These are phyloP conservation scores for Anorthoa munda DNA, from an alignment of 2,888 invertebrate species.

Conservation along the genomic window DNA sequence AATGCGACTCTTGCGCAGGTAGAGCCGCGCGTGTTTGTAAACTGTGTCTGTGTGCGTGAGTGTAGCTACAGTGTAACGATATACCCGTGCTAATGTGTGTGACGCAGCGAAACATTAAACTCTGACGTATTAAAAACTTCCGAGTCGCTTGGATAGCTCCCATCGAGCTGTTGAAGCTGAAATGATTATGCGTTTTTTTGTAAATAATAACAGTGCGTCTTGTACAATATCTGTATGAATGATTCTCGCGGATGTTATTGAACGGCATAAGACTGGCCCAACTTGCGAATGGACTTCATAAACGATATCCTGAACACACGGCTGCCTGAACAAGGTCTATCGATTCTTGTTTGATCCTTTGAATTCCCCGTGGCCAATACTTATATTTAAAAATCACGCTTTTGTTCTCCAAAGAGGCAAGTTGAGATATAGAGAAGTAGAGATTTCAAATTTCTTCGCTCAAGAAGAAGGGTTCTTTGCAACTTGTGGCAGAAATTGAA, in stretches of 20 bases:
- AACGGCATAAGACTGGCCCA: background rate
- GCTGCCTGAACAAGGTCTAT: background rate
- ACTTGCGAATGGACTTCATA: background rate
- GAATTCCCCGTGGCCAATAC: background rate
- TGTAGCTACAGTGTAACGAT: constrained; percentile 79
- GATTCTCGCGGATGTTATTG: constrained; percentile 31
- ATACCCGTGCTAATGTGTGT: constrained; percentile 65
- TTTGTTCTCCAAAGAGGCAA: too few relatives aligned
- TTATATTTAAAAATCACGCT: background rate
- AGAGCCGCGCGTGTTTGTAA: constrained; percentile 75
- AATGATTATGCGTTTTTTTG: constrained; percentile 48
- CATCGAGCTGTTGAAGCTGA: constrained; percentile 55
- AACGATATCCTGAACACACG: background rate
- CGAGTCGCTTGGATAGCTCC: constrained; percentile 46
- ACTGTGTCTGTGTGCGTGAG: constrained; percentile 76
- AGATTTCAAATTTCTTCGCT: too few relatives aligned
- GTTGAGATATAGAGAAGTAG: too few relatives aligned
- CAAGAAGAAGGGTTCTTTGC: too few relatives aligned
- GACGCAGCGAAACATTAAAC: constrained; percentile 64
- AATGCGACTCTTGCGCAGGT: constrained; percentile 90
- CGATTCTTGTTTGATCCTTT: background rate
- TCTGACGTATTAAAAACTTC: constrained; percentile 58
- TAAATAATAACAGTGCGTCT: constrained; percentile 47
- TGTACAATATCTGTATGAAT: constrained; percentile 22
- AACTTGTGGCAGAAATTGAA: too few relatives aligned